Evolutionary conservation across 2,888 invertebrate species (phyloP).

Genomic region (Allygus modestus): DNA sequence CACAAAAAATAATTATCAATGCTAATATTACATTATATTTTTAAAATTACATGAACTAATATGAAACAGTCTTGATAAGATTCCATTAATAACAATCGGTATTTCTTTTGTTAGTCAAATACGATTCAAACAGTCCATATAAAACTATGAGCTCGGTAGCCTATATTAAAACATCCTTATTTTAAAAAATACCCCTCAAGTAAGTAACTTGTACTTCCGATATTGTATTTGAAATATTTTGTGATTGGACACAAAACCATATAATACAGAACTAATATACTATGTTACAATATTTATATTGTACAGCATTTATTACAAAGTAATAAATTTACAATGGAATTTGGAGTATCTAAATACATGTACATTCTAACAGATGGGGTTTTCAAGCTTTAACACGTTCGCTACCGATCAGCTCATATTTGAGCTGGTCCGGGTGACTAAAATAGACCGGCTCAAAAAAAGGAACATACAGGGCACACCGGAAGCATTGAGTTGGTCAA

Average conservation of each 20-base stretch:
- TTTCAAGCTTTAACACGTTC: too few species aligned
- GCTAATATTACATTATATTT: too few species aligned
- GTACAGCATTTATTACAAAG: constrained; percentile 4
- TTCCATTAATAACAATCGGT: background rate
- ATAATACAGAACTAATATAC: constrained; percentile 10
- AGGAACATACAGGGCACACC: too few species aligned
- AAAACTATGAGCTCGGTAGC: constrained; percentile 16
- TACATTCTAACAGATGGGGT: too few species aligned
- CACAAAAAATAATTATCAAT: background rate
- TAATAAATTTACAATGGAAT: background rate
- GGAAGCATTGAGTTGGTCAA: too few species aligned
- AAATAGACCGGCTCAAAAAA: too few species aligned
- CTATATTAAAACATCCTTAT: constrained; percentile 9
- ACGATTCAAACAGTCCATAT: constrained; percentile 18
- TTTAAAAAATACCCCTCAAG: background rate
- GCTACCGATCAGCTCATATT: too few species aligned
- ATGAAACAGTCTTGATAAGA: background rate
- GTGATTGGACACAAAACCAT: background rate
- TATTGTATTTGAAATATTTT: background rate
- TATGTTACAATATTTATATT: constrained; percentile 18
- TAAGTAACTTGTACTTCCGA: background rate
- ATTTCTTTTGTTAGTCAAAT: background rate
- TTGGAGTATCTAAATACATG: background rate
- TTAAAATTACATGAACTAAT: background rate
- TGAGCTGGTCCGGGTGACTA: too few species aligned